Conservation (phyloP, 1,140 invertebrate genomes). For the Chironomus tepperi region DNA sequence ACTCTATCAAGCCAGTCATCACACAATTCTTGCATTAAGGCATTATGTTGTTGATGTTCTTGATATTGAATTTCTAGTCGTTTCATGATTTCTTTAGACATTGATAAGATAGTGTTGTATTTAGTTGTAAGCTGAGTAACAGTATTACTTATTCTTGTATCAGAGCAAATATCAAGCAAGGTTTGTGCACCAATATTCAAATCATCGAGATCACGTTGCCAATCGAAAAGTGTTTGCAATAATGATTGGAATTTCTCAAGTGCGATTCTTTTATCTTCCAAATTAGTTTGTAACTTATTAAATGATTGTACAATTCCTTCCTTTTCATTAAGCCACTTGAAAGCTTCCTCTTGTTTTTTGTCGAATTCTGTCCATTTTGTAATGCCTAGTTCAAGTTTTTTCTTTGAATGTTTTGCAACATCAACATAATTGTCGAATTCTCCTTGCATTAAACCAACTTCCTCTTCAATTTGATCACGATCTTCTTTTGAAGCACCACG, state of each 20-base stretch:
- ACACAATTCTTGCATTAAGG: conserved; percentile 74
- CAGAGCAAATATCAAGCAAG: conserved; percentile 82
- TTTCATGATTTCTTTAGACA: conserved; percentile 89
- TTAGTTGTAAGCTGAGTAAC: conserved; percentile 90
- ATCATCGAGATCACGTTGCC: conserved; percentile 85
- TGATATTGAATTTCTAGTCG: conserved; percentile 83
- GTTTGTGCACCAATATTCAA: conserved; percentile 87
- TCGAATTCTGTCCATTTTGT: conserved; percentile 95
- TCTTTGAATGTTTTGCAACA: conserved; percentile 67
- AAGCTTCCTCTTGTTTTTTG: conserved; percentile 81
- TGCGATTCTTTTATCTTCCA: conserved; percentile 81
- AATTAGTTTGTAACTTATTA: conserved; percentile 79
- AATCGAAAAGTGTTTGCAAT: conserved; percentile 83
- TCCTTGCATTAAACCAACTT: conserved; percentile 79
- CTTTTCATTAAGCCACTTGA: conserved; percentile 80
- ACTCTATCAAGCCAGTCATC: conserved; percentile 85
- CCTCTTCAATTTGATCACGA: conserved; percentile 83
- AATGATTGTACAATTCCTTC: conserved; percentile 81
- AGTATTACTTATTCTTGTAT: conserved; percentile 86
- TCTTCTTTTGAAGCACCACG: conserved; percentile 75
- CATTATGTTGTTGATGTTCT: conserved; percentile 83
- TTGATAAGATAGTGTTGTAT: conserved; percentile 82
- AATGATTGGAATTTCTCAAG: conserved; percentile 85
- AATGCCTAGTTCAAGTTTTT: conserved; percentile 76
- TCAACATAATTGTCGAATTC: conserved; percentile 78